A percentile compares a stretch with the other conserved stretches of the same genome.
phyloP scores from a whole-genome alignment of 1,140 invertebrate species.

The honey bee (Apis mellifera) region Amel_HAv3.1 CM009932.2:9524501-9525000 shows the following conservation, averaged over 20 bases:
- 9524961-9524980: not conserved
- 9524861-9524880: not conserved
- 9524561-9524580: conserved; percentile 66
- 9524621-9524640: conserved; percentile 40
- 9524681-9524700: not conserved
- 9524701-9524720: too few species aligned
- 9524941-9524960: not conserved
- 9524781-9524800: not conserved
- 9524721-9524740: not conserved
- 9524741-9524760: not conserved
- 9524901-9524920: conserved; percentile 13
- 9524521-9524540: conserved; percentile 53
- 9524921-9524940: conserved; percentile 10
- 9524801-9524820: not conserved
- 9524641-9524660: conserved; percentile 30
- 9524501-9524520: conserved; percentile 68
- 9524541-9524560: conserved; percentile 55
- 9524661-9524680: not conserved
- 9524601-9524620: conserved; percentile 65
- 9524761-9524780: not conserved
- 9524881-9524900: not conserved
- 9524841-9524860: not conserved
- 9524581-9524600: conserved; percentile 61
- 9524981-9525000: not conserved
- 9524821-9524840: not conserved